phyloP scores from a whole-genome alignment of 2,113 vertebrate genomes.

The Atlantisia rogersi region DNA sequence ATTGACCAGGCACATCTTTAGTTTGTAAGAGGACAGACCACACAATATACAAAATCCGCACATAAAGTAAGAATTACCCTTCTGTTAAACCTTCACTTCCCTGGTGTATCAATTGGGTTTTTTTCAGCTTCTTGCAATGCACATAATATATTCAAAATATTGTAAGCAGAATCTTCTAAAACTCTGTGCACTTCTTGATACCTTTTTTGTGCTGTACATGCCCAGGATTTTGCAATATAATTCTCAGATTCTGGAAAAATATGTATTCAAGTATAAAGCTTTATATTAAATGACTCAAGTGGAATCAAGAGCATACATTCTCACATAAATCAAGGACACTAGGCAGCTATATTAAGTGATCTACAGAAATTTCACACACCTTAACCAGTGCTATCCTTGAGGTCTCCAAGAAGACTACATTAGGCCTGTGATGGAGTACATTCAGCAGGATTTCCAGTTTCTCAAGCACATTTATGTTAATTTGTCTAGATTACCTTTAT shows the following conservation, averaged over 20 bases:
- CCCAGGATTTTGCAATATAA: not conserved
- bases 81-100: not conserved
- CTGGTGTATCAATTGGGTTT: not conserved
- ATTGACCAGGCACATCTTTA: not conserved
- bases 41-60: no score
- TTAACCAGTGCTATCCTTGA: not conserved
- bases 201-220: not conserved
- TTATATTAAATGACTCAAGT: not conserved
- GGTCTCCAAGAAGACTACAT: not conserved
- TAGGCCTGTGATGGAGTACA: not conserved
- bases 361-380: not conserved
- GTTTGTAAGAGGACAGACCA: not conserved
- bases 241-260: not conserved
- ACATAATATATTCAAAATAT: not conserved
- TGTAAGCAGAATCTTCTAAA: not conserved
- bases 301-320: not conserved
- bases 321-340: not conserved
- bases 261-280: not conserved
- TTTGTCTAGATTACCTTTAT: not conserved
- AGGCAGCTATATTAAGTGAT: not conserved
- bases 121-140: not conserved
- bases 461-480: not conserved
- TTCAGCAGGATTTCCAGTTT: not conserved
- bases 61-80: not conserved
- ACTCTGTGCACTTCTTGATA: not conserved